Evolutionary conservation across 2,888 invertebrate genomes (phyloP), one percentile per base, ranked within the genome.

Genomic region (Tiliacea aurago): DNA sequence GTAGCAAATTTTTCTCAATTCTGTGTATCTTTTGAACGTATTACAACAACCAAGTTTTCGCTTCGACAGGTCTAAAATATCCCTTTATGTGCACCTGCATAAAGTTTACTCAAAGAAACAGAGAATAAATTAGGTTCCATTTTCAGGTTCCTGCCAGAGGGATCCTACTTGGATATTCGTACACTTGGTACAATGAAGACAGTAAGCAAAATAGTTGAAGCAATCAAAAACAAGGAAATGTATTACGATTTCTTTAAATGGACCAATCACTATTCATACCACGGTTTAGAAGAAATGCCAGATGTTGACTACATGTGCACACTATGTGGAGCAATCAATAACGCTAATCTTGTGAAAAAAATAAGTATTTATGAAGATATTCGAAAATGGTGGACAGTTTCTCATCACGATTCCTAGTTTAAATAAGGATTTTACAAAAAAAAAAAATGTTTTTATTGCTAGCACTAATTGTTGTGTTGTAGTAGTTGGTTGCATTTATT

Each of bases 201-300:
- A 13, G 88, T 74, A 0, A 53, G 53, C 3, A 45, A 78, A 73
- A 91, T 92, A 84, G 66, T 84, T 11, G 70, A 84, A 13, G 63
- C 88, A 4, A 86, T 89, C 0, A 67, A 81, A 7, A 53, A 89
- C 43, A 83, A 78, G 7, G 70, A 82, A 0, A 73, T 63, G 28
- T 91, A 91, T 58, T 69, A 84, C 20, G 69, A 85, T 18, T 90
- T 77, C 55, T 91, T 91, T 68, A 89, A 80, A 61, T 92, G 91
- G 91, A 87, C 82, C 61, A 90, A 90, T 56, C 85, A 91, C 69
- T 92, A 91, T 61, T 84, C 87, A 3, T 4, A 91, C n/a, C 70
- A 77, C 11, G 80, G 65, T 79, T 84, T 49, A 13, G 68, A 81
- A 37, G 83, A 87, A 10, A 47, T 59, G 0, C 61, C 79, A 0